Evolutionary conservation across 1,140 invertebrate species (phyloP).

Genomic region (Teleopsis dalmanni): DNA sequence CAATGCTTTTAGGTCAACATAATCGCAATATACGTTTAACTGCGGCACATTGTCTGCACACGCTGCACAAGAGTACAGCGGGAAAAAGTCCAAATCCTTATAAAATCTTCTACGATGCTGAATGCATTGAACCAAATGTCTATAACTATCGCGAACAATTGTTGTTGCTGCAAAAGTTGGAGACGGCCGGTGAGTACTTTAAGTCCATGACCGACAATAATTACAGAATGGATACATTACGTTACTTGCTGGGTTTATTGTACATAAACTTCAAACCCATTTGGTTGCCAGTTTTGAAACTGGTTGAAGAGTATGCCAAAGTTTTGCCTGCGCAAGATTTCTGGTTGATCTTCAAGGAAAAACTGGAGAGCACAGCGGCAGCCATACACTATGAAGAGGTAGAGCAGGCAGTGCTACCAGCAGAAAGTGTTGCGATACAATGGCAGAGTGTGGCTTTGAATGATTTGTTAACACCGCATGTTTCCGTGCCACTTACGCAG

Average conservation of each 20-base stretch:
- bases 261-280: slow-evolving; percentile 82
- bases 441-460: slow-evolving; percentile 12
- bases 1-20: slow-evolving; percentile 9
- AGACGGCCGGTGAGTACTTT: slow-evolving; percentile 53
- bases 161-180: slow-evolving; percentile 63
- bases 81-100: slow-evolving; percentile 44
- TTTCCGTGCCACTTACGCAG: slow-evolving; percentile 11
- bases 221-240: slow-evolving; percentile 55
- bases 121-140: slow-evolving; percentile 58
- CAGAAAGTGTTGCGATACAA: neutral
- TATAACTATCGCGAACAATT: slow-evolving; percentile 72
- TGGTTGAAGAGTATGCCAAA: slow-evolving; percentile 65
- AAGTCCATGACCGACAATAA: slow-evolving; percentile 49
- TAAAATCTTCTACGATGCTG: slow-evolving; percentile 59
- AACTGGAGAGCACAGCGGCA: slow-evolving; percentile 50
- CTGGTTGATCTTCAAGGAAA: slow-evolving; percentile 65
- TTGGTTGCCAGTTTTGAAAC: slow-evolving; percentile 72
- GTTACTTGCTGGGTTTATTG: slow-evolving; percentile 72
- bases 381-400: slow-evolving; percentile 21
- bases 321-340: slow-evolving; percentile 59
- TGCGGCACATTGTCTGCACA: slow-evolving; percentile 27
- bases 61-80: neutral
- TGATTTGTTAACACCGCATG: slow-evolving; percentile 14
- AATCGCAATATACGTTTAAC: slow-evolving; percentile 24
- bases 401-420: neutral